These are phyloP conservation scores for Bungarus multicinctus DNA, from an alignment of 2,113 vertebrate genomes.

Conservation along the genomic window DNA sequence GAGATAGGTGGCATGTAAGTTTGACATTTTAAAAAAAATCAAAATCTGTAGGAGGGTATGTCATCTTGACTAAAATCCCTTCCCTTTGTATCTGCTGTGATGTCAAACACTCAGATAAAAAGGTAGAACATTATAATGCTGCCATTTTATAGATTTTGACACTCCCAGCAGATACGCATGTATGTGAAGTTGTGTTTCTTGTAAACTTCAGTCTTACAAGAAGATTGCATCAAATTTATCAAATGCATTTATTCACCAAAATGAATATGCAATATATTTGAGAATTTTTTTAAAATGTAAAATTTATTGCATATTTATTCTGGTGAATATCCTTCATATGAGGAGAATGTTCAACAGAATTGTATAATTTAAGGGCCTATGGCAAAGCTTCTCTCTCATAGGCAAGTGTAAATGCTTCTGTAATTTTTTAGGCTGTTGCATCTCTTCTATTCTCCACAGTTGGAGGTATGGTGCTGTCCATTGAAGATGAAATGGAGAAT, in stretches of 20 bases:
- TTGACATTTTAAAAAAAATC: background rate
- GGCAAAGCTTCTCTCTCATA: background rate
- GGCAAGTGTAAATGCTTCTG: background rate
- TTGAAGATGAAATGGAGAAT: constrained; percentile 91
- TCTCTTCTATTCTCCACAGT: constrained; percentile 62
- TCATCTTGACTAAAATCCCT: background rate
- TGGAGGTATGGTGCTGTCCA: constrained; percentile 85
- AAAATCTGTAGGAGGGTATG: background rate
- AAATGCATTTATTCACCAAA: background rate
- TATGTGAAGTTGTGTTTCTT: background rate
- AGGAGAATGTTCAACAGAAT: background rate
- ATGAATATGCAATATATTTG: background rate
- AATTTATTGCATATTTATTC: background rate
- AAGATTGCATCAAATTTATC: background rate
- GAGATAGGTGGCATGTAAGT: background rate
- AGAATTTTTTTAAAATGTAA: background rate
- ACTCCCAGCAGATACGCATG: background rate
- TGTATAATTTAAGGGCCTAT: background rate
- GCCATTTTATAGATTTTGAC: background rate
- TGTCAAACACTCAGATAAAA: background rate
- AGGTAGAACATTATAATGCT: background rate
- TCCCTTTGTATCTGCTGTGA: background rate
- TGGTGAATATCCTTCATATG: background rate
- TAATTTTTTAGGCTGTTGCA: background rate
- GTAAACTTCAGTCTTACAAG: background rate